Evolutionary conservation across 2,113 vertebrate species (phyloP), one percentile per base, ranked within the genome.

Genomic region (Ctenomys sociabilis): DNA sequence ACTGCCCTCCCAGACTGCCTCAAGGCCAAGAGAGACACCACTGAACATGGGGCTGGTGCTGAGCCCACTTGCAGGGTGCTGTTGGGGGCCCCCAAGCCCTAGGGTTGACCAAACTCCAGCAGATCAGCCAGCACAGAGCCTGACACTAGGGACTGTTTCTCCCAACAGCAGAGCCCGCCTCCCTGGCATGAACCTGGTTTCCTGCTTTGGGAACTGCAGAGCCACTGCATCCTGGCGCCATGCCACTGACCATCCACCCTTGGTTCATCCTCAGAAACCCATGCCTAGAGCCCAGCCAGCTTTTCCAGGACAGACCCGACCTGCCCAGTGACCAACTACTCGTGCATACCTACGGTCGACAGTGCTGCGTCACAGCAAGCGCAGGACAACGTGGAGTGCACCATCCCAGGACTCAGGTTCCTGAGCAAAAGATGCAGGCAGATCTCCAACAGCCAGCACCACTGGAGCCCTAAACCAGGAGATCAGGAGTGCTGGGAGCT

Each of bases 71-170:
- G 24, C 26, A 16, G 24, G 16, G 59, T 28, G 73, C 26, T 32
- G 40, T 78, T 52, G 10, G 3, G 19, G 43, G 40, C 28, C 45
- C 16, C 72, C 1, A 16, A 14, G 70, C 4, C 22, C 10, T n/a
- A 35, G 14, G 12, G 57, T 16, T 2, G 24, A 87, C 52, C 2
- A 1, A 21, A 7, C 83, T 40, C 52, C 11, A 43, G 52, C 37
- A 64, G 35, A 16, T 37, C 26, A 12, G 14, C 72, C 12, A 14
- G 32, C 32, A 28, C 28, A 49, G 8, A 52, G 35, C 4, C 32
- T 1, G 0, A 4, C n/a, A 12, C 10, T 26, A 2, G 22, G 35
- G 52, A 13, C 17, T 35, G 32, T 11, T 63, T 22, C 52, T 35
- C 9, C 28, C 63, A 7, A 22, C 72, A 24, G 63, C 75, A 91